phyloP scores from a whole-genome alignment of 2,113 vertebrate genomes.

The Ictalurus furcatus region DNA sequence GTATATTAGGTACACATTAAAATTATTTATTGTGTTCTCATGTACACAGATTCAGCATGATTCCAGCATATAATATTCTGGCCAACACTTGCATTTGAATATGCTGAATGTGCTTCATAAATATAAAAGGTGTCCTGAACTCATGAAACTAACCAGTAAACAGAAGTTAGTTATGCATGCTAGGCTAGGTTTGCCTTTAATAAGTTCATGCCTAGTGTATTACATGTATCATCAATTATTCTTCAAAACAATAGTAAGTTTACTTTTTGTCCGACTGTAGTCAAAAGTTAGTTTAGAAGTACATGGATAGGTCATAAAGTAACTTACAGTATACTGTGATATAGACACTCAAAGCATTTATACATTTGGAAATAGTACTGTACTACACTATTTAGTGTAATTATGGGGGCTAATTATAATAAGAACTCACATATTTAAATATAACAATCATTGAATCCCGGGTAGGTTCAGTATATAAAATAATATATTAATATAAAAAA shows the following conservation, averaged over 20 bases:
- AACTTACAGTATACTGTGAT: not conserved
- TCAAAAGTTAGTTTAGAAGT: not conserved
- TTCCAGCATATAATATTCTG: too few species aligned
- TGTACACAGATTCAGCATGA: not conserved
- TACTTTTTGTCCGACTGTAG: too few species aligned
- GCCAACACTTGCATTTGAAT: not conserved
- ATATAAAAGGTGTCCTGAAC: not conserved
- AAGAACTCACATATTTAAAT: not conserved
- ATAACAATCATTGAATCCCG: not conserved
- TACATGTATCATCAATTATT: not conserved
- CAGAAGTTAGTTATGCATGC: not conserved
- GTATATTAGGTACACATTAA: not conserved
- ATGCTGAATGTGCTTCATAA: not conserved
- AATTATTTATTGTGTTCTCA: not conserved
- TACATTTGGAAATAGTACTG: not conserved
- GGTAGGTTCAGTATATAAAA: too few species aligned
- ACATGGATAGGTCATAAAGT: not conserved
- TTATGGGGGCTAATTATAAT: not conserved
- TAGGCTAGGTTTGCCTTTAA: not conserved
- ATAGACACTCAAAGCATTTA: not conserved
- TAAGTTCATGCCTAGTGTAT: not conserved
- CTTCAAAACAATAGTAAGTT: not conserved
- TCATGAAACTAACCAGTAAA: not conserved
- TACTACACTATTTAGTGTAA: too few species aligned
- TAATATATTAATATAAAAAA: too few species aligned